Conservation (phyloP, 53 echinoderm and acorn worm species). For the Antedon mediterranea region DNA sequence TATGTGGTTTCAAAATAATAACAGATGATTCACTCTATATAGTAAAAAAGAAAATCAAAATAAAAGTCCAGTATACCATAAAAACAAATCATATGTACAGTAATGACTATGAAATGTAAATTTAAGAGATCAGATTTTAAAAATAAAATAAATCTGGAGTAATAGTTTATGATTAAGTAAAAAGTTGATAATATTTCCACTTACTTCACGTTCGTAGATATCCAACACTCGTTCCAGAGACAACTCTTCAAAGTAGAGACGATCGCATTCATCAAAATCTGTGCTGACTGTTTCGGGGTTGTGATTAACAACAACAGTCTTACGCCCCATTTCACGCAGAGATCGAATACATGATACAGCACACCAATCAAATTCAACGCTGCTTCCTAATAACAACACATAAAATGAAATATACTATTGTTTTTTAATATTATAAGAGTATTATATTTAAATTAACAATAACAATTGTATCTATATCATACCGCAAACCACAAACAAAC, state of each 20-base stretch:
- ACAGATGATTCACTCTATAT: no score
- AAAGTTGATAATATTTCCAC: no score
- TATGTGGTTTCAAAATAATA: no score
- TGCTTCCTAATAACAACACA: conserved; percentile 46
- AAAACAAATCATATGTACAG: background rate
- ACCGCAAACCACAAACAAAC: background rate
- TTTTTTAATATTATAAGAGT: background rate
- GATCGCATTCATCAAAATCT: conserved; percentile 96
- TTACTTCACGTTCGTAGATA: conserved; percentile 83
- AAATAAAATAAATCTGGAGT: background rate
- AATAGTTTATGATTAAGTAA: background rate
- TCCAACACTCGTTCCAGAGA: conserved; percentile 85
- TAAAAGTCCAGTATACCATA: no score
- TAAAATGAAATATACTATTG: background rate
- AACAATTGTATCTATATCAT: no score
- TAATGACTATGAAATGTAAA: background rate
- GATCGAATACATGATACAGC: conserved; percentile 94
- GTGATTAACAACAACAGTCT: conserved; percentile 86
- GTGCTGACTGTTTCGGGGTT: conserved; percentile 99
- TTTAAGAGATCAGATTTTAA: background rate
- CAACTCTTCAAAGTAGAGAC: conserved; percentile 93
- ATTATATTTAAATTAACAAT: no score
- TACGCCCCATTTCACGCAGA: conserved; percentile 73
- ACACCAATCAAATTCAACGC: conserved; percentile 99
- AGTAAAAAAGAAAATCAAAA: no score